phyloP scores from a whole-genome alignment of 2,888 invertebrate species.

The Diplazon laetatorius region DNA sequence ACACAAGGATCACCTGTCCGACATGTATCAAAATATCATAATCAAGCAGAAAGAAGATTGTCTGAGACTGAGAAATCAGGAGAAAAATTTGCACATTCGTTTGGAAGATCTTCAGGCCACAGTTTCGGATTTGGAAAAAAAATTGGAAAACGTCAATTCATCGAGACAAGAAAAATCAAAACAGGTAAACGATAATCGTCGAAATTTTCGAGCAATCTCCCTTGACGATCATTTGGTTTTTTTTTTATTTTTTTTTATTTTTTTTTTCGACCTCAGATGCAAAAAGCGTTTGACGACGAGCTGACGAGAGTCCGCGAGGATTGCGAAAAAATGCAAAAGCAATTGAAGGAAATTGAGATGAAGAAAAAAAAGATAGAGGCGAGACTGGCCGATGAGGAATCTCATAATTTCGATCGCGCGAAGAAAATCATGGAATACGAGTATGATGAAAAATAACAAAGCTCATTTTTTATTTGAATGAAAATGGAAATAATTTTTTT shows the following conservation, averaged over 20 bases:
- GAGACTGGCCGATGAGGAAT: constrained; percentile 35
- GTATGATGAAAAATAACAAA: constrained; percentile 18
- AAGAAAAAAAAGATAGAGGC: constrained; percentile 48
- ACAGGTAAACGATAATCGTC: constrained; percentile 39
- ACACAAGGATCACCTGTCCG: constrained; percentile 65
- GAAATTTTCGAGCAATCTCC: no score
- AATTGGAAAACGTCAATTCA: constrained; percentile 15
- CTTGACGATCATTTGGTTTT: no score
- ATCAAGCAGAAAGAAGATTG: constrained; percentile 54
- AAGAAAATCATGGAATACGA: constrained; percentile 51
- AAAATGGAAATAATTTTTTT: background rate
- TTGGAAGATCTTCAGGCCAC: constrained; percentile 13
- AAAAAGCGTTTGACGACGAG: constrained; percentile 32
- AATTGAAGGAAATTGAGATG: constrained; percentile 18
- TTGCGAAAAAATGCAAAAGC: constrained; percentile 29
- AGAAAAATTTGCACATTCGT: constrained; percentile 25
- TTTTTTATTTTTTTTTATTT: no score
- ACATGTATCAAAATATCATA: constrained; percentile 65
- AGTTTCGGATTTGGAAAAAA: constrained; percentile 23
- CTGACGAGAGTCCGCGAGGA: constrained; percentile 30
- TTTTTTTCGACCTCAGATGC: constrained; percentile 45
- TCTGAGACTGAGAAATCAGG: constrained; percentile 28
- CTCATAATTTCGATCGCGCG: constrained; percentile 25
- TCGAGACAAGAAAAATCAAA: constrained; percentile 30
- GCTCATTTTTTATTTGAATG: background rate